phyloP scores from a whole-genome alignment of 1,140 invertebrate species.

The Leptonema lineaticorne region DNA sequence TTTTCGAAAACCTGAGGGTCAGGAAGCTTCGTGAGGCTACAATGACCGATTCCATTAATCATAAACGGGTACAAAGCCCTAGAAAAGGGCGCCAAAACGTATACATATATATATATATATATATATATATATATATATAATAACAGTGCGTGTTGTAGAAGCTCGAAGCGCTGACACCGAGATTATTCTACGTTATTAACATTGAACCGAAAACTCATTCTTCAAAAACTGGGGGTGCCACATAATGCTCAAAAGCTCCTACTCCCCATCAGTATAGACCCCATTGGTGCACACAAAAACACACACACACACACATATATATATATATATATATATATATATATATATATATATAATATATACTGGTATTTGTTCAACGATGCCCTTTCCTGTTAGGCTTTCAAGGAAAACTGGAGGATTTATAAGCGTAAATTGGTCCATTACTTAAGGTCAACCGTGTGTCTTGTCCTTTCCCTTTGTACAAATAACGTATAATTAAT shows the following conservation, averaged over 20 bases:
- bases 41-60: slow-evolving; percentile 30
- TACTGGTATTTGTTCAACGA: too few species aligned
- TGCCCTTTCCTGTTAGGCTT: background rate
- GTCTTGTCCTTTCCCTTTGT: background rate
- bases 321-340: too few species aligned
- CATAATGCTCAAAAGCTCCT: too few species aligned
- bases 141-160: too few species aligned
- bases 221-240: slow-evolving; percentile 7
- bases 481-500: slow-evolving; percentile 13
- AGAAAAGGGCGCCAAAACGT: background rate
- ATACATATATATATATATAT: too few species aligned
- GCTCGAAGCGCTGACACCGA: background rate
- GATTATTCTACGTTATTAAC: slow-evolving; percentile 26
- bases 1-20: too few species aligned
- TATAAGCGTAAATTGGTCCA: slow-evolving; percentile 16
- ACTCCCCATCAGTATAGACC: too few species aligned
- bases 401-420: background rate
- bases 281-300: background rate
- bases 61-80: slow-evolving; percentile 2
- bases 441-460: slow-evolving; percentile 14
- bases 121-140: too few species aligned
- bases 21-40: slow-evolving; percentile 21
- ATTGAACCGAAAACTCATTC: slow-evolving; percentile 14
- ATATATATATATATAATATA: too few species aligned
- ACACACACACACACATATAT: background rate